These are phyloP conservation scores for Scomber japonicus DNA, from an alignment of 2,113 vertebrate genomes.

Conservation along the genomic window DNA sequence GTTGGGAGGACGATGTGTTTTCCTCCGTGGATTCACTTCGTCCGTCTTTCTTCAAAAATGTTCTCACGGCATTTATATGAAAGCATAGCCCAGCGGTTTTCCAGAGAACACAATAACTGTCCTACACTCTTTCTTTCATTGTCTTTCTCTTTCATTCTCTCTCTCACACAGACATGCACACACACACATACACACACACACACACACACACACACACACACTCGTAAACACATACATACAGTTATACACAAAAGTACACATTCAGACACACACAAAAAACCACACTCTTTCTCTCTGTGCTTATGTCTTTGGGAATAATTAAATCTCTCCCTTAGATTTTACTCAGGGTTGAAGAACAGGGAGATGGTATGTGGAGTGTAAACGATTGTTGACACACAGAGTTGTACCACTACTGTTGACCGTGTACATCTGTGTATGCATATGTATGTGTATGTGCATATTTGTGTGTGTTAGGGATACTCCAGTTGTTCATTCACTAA, in stretches of 20 bases:
- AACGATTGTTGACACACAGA: constrained; percentile 51
- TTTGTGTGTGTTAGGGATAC: constrained; percentile 51
- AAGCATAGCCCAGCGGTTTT: constrained; percentile 62
- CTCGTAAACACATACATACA: neutral
- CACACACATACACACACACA: neutral
- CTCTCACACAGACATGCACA: constrained; percentile 3
- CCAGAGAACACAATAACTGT: constrained; percentile 52
- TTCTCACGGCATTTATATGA: constrained; percentile 62
- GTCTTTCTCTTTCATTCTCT: constrained; percentile 30
- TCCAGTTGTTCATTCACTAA: constrained; percentile 42
- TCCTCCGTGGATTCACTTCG: constrained; percentile 53
- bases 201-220: constrained; percentile 5
- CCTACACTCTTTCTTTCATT: constrained; percentile 50
- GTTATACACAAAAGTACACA: constrained; percentile 37
- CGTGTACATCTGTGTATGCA: constrained; percentile 63
- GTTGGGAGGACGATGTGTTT: constrained; percentile 51
- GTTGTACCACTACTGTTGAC: constrained; percentile 48
- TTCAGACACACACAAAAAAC: constrained; percentile 33
- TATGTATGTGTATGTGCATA: constrained; percentile 49
- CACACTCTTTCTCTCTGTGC: constrained; percentile 77
- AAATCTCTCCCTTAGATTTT: constrained; percentile 84
- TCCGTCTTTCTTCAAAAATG: constrained; percentile 44
- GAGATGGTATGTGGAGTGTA: constrained; percentile 77
- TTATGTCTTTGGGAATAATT: constrained; percentile 81
- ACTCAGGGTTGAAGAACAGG: constrained; percentile 87